Evolutionary conservation across 1,140 invertebrate genomes (phyloP), one percentile per base, ranked within the genome.

Genomic region (Dendrolimus kikuchii): DNA sequence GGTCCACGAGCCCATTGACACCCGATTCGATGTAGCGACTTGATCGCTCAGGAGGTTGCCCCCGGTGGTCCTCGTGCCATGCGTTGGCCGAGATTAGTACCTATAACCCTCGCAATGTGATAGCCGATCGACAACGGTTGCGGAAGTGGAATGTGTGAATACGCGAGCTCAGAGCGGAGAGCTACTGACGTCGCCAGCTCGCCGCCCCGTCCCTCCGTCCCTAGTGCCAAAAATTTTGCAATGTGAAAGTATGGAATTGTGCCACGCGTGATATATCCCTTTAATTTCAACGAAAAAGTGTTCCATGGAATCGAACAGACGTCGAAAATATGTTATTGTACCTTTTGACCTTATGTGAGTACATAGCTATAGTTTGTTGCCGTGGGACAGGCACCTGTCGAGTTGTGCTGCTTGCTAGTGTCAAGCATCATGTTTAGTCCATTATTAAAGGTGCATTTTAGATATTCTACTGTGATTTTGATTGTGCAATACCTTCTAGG

Each of bases 181-280:
- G 73, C 75, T 80, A 86, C 82, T 86, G 82, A 86, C 80, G 82
- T 86, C 74, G 82, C 66, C 71, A 76, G 72, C 69, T 59, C 71
- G 72, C 74, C 74, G 74, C 71, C 71, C 68, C 78, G 73, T 75
- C 78, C 77, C 76, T 77, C 74, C 73, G 80, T 81, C 74, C 77
- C 70, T 74, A 86, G 82, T 86, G 82, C 82, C 82, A 86, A 86
- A 86, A 81, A 77, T 86, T 86, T 86, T 86, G 82, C 82, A 86
- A 86, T 84, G 82, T 86, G 82, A 86, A 86, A 86, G 82, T 86
- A 77, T 73, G 72, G 72, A 84, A 82, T 81, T 77, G 79, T 82
- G 81, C 79, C 81, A 84, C 81, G 79, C 82, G 76, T 77, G 79
- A 78, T 74, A 74, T 84, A 71, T 80, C 71, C 76, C 64, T 65